Evolutionary conservation across 2,888 invertebrate species (phyloP).

Genomic region (Piscicola geometra): DNA sequence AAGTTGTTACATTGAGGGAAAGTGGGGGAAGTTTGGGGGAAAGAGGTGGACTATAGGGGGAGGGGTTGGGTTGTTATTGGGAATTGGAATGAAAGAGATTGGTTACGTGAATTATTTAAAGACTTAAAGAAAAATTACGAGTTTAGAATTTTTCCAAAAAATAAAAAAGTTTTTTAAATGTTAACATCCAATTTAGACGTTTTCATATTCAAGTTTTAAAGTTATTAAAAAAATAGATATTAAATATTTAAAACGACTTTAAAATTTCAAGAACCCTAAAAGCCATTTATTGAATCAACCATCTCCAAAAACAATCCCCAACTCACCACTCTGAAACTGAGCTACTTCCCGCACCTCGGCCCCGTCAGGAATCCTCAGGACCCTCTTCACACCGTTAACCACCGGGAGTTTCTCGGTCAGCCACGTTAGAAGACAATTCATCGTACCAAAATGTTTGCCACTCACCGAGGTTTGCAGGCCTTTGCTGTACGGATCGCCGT

Average conservation of each 20-base stretch:
- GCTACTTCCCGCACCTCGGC: slow-evolving; percentile 63
- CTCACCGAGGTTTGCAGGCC: slow-evolving; percentile 83
- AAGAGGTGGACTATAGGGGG: not conserved
- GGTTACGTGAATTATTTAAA: too few relatives aligned
- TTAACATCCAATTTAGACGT: too few relatives aligned
- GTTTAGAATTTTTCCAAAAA: not conserved
- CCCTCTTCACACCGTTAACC: slow-evolving; percentile 79
- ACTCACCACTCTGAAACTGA: slow-evolving; percentile 66
- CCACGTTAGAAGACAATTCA: slow-evolving; percentile 79
- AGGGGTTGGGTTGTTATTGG: not conserved
- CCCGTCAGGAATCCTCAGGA: slow-evolving; percentile 80
- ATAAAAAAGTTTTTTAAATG: too few relatives aligned
- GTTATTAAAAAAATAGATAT: not conserved
- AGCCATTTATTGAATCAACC: slow-evolving; percentile 81
- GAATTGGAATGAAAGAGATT: not conserved
- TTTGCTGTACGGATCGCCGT: slow-evolving; percentile 86
- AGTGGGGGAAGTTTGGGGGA: not conserved
- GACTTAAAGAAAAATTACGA: not conserved
- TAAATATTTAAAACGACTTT: too few relatives aligned
- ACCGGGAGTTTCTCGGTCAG: slow-evolving; percentile 80
- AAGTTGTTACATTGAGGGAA: too few relatives aligned
- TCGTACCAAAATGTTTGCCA: slow-evolving; percentile 76
- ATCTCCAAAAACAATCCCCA: slow-evolving; percentile 86
- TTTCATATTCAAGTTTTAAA: too few relatives aligned
- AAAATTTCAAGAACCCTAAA: too few relatives aligned